A percentile compares a stretch with the other conserved stretches of the same genome.
These are phyloP conservation scores for Acrobasis suavella DNA, from an alignment of 2,888 invertebrate genomes.

Conservation along the genomic window DNA sequence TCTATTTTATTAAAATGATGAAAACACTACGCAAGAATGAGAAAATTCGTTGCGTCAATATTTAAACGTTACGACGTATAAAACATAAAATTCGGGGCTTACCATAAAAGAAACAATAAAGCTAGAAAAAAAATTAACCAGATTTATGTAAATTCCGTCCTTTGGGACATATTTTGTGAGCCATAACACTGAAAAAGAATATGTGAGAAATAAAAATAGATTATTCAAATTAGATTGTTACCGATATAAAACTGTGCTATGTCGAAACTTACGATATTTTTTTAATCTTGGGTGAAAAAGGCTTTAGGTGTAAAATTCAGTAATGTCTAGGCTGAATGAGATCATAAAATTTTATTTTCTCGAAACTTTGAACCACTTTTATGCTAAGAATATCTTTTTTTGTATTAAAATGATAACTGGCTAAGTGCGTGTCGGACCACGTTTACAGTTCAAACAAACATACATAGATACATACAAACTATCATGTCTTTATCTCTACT, in stretches of 20 bases:
- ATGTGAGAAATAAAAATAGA: neutral
- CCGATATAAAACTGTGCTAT: neutral
- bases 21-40: neutral
- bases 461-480: too few relatives aligned
- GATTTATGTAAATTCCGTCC: conserved; percentile 10
- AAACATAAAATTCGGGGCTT: conserved; percentile 13
- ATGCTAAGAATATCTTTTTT: too few relatives aligned
- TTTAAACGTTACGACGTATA: neutral
- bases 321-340: too few relatives aligned
- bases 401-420: too few relatives aligned
- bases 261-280: neutral
- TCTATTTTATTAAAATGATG: too few relatives aligned
- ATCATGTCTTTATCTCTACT: too few relatives aligned
- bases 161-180: conserved; percentile 9
- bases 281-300: neutral
- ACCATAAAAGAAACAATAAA: conserved; percentile 17
- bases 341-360: too few relatives aligned
- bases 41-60: neutral
- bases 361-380: too few relatives aligned
- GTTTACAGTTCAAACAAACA: too few relatives aligned
- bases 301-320: too few relatives aligned
- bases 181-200: neutral
- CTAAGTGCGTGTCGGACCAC: too few relatives aligned
- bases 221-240: conserved; percentile 1
- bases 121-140: conserved; percentile 11